These are phyloP conservation scores for Leucopternis melanops DNA, from an alignment of 2,113 vertebrate genomes.

Conservation along the genomic window DNA sequence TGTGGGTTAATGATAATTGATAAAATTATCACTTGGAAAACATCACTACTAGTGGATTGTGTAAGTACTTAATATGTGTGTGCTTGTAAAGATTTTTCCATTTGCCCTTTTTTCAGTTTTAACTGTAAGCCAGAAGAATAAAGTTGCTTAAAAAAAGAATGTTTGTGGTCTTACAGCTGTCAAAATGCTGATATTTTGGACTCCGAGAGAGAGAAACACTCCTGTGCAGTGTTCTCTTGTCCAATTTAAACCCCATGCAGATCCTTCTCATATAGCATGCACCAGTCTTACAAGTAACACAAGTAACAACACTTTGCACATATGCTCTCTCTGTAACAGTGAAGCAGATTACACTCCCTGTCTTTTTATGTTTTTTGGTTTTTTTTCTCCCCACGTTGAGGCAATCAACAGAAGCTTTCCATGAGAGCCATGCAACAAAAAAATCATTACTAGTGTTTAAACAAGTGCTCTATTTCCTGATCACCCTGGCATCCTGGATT, in stretches of 20 bases:
- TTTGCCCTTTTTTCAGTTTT: neutral
- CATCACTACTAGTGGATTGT: neutral
- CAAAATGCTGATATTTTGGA: neutral
- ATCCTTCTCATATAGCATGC: neutral
- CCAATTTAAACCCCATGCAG: neutral
- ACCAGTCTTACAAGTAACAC: neutral
- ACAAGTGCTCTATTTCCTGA: neutral
- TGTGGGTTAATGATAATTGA: conserved; percentile 14
- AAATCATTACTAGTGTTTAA: neutral
- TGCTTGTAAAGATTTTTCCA: neutral
- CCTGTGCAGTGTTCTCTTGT: neutral
- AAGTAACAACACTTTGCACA: neutral
- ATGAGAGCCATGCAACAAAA: neutral
- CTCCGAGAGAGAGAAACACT: neutral
- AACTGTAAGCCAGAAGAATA: neutral
- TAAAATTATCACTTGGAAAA: conserved; percentile 27
- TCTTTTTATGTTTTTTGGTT: neutral
- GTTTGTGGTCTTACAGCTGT: neutral
- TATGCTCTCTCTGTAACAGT: neutral
- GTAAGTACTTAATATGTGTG: neutral
- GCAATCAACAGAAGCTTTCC: conserved; percentile 10
- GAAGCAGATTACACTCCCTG: neutral
- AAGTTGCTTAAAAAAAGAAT: neutral
- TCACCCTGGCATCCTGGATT: neutral
- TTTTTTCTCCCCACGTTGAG: neutral